These are phyloP conservation scores for Moxostoma hubbsi DNA, from an alignment of 2,797 vertebrate species.

Conservation along the genomic window DNA sequence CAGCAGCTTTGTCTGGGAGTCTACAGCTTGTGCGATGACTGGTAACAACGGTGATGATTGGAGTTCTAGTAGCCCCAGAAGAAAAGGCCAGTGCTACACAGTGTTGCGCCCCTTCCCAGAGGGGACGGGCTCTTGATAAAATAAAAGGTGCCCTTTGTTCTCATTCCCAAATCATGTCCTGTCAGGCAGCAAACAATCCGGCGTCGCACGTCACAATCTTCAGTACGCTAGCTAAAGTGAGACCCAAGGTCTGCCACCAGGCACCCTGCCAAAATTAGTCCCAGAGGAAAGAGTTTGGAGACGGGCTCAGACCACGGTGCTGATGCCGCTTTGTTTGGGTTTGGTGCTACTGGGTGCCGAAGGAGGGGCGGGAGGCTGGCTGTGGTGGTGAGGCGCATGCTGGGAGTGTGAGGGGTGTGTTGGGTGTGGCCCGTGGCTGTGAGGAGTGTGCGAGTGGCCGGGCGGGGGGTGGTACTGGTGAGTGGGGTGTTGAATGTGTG, in stretches of 20 bases:
- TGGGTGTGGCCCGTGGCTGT: slow-evolving; percentile 71
- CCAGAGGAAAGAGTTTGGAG: background rate
- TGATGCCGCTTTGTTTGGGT: slow-evolving; percentile 96
- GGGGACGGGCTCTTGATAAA: slow-evolving; percentile 66
- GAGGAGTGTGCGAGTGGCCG: slow-evolving; percentile 70
- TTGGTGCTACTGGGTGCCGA: slow-evolving; percentile 82
- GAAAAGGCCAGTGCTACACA: slow-evolving; percentile 65
- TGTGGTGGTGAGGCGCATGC: slow-evolving; percentile 80
- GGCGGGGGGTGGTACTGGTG: slow-evolving; percentile 79
- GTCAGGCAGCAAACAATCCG: slow-evolving; percentile 51
- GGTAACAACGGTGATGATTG: slow-evolving; percentile 36
- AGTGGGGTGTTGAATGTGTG: slow-evolving; percentile 83
- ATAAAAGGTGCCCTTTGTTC: slow-evolving; percentile 56
- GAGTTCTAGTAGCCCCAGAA: slow-evolving; percentile 56
- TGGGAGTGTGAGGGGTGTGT: slow-evolving; percentile 65
- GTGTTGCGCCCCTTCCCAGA: background rate
- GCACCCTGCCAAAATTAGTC: background rate
- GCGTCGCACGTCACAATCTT: slow-evolving; percentile 23
- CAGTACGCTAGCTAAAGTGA: slow-evolving; percentile 39
- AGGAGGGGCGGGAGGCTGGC: slow-evolving; percentile 64
- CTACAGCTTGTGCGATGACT: slow-evolving; percentile 37
- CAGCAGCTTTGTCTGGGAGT: slow-evolving; percentile 42
- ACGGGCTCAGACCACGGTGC: slow-evolving; percentile 89
- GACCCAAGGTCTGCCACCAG: slow-evolving; percentile 46
- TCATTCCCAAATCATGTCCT: slow-evolving; percentile 33